phyloP scores from a whole-genome alignment of 2,888 invertebrate species.

The Colostygia pectinataria region DNA sequence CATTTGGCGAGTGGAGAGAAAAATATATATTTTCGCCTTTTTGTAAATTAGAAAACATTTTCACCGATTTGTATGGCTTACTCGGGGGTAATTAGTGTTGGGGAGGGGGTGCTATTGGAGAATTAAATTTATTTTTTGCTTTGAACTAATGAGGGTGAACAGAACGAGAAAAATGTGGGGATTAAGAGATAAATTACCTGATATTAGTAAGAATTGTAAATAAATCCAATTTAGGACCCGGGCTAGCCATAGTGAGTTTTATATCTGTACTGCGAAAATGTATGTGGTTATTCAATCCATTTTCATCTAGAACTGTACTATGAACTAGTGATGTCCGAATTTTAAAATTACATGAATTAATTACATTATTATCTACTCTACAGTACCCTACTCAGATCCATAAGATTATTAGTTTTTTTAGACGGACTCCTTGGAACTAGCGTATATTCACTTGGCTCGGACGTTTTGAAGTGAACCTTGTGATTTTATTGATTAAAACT shows the following conservation, averaged over 20 bases:
- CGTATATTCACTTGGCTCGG: too few species aligned
- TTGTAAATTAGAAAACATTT: conserved; percentile 79
- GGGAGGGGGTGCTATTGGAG: conserved; percentile 50
- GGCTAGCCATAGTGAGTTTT: neutral
- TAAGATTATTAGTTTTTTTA: too few species aligned
- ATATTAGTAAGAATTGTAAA: conserved; percentile 35
- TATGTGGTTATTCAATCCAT: neutral
- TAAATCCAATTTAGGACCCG: conserved; percentile 21
- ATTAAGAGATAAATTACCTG: conserved; percentile 51
- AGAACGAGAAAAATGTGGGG: conserved; percentile 52
- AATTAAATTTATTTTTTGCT: conserved; percentile 66
- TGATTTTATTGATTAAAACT: too few species aligned
- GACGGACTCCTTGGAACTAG: too few species aligned
- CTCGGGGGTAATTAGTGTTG: conserved; percentile 67
- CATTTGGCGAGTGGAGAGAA: conserved; percentile 68
- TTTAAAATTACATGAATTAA: too few species aligned
- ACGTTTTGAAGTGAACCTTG: too few species aligned
- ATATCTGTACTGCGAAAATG: neutral
- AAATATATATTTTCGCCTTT: conserved; percentile 55
- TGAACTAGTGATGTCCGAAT: too few species aligned
- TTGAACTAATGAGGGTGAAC: conserved; percentile 67
- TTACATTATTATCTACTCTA: too few species aligned
- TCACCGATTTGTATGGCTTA: conserved; percentile 81
- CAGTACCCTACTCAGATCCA: too few species aligned
- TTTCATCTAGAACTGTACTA: too few species aligned